phyloP scores from a whole-genome alignment of 2,113 vertebrate species.

The Chiloscyllium plagiosum region DNA sequence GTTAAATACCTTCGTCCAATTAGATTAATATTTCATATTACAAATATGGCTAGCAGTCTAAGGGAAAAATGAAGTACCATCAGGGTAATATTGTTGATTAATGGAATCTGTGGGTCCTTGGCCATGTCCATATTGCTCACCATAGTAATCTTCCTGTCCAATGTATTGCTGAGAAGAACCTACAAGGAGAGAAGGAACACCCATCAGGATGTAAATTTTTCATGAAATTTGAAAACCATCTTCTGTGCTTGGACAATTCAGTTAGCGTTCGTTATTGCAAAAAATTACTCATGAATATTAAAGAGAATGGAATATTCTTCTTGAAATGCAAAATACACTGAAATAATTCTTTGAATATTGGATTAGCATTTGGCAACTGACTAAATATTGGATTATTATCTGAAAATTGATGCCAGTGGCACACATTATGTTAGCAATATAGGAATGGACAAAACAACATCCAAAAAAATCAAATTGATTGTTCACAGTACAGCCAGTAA shows the following conservation, averaged over 20 bases:
- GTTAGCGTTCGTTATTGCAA: background rate
- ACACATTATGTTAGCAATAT: background rate
- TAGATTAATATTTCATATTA: constrained; percentile 27
- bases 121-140: constrained; percentile 83
- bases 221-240: background rate
- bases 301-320: background rate
- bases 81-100: constrained; percentile 90
- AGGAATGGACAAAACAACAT: background rate
- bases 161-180: constrained; percentile 86
- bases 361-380: background rate
- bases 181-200: constrained; percentile 59
- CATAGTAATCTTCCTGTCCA: constrained; percentile 93
- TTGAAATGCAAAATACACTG: background rate
- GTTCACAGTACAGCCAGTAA: background rate
- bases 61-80: constrained; percentile 66
- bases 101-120: constrained; percentile 80
- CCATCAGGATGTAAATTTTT: constrained; percentile 22
- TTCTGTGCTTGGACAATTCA: background rate
- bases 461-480: background rate
- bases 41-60: constrained; percentile 26
- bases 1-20: constrained; percentile 16
- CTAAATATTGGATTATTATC: background rate
- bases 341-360: background rate
- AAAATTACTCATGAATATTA: background rate
- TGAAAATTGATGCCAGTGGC: background rate